phyloP scores from a whole-genome alignment of 2,888 invertebrate genomes.

The Campaea margaritaria region DNA sequence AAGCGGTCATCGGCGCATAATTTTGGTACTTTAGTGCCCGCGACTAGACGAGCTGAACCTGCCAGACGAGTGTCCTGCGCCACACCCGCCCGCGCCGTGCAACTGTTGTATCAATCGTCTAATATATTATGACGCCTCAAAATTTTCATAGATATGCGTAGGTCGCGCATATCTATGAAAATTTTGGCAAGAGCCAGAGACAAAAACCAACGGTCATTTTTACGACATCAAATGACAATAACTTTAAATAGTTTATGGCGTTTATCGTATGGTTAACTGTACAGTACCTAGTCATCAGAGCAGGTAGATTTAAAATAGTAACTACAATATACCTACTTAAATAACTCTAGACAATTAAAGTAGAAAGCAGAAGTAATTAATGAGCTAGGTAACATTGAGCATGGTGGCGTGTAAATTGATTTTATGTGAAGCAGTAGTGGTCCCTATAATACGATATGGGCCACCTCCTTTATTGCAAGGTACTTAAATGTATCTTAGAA shows the following conservation, averaged over 20 bases:
- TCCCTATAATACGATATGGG: too few species aligned
- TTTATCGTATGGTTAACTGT: background rate
- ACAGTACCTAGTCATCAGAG: background rate
- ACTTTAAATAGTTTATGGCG: background rate
- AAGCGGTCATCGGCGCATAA: slow-evolving; percentile 57
- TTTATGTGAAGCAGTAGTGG: slow-evolving; percentile 1
- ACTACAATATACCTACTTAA: too few species aligned
- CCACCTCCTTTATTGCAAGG: too few species aligned
- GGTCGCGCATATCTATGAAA: too few species aligned
- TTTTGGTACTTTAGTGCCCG: slow-evolving; percentile 39
- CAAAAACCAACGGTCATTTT: slow-evolving; percentile 8
- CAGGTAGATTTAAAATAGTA: background rate
- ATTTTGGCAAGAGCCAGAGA: background rate
- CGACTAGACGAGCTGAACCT: slow-evolving; percentile 46
- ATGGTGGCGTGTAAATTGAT: background rate
- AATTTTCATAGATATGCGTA: too few species aligned
- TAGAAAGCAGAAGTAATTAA: slow-evolving; percentile 11
- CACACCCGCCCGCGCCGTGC: too few species aligned
- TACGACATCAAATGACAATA: slow-evolving; percentile 3
- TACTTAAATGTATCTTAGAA: slow-evolving; percentile 12
- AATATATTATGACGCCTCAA: too few species aligned
- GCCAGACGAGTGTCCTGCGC: slow-evolving; percentile 31
- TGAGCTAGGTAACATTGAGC: too few species aligned
- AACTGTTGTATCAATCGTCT: too few species aligned
- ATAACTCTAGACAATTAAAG: slow-evolving; percentile 9